Conservation (phyloP, 2,888 invertebrate genomes). For the Dolichopus griseipennis region DNA sequence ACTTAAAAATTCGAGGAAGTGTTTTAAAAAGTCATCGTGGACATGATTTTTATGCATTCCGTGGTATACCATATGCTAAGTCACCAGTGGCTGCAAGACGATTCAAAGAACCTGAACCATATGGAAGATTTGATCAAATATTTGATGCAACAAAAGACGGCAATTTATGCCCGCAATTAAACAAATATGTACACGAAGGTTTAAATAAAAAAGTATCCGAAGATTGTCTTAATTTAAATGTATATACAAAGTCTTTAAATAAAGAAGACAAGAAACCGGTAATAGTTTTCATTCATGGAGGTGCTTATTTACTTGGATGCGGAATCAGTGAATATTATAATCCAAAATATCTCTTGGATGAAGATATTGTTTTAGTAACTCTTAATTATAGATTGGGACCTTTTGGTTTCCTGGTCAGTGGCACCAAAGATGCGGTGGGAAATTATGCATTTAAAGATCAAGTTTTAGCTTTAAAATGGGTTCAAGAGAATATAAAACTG, state of each 20-base stretch:
- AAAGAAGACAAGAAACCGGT: neutral
- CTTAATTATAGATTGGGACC: slow-evolving; percentile 37
- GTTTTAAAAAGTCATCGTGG: slow-evolving; percentile 41
- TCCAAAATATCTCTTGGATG: slow-evolving; percentile 34
- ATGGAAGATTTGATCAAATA: slow-evolving; percentile 34
- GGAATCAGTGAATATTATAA: slow-evolving; percentile 28
- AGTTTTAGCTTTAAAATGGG: slow-evolving; percentile 55
- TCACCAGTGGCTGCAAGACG: slow-evolving; percentile 40
- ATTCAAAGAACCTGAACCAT: slow-evolving; percentile 40
- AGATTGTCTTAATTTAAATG: slow-evolving; percentile 57
- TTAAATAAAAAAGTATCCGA: slow-evolving; percentile 43
- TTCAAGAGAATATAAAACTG: slow-evolving; percentile 51
- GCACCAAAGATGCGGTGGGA: slow-evolving; percentile 52
- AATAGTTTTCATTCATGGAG: slow-evolving; percentile 35
- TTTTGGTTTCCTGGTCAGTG: slow-evolving; percentile 51
- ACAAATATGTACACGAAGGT: accelerated
- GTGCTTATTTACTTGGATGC: slow-evolving; percentile 28
- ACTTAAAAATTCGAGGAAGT: slow-evolving; percentile 36
- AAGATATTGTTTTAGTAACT: slow-evolving; percentile 34
- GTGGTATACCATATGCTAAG: slow-evolving; percentile 44
- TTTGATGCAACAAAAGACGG: slow-evolving; percentile 42
- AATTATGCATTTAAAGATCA: slow-evolving; percentile 62
- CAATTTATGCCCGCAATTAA: slow-evolving; percentile 35
- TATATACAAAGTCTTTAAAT: slow-evolving; percentile 44
- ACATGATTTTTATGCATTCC: slow-evolving; percentile 42